Percentiles rank a stretch among this genome's conserved stretches.
phyloP scores from a whole-genome alignment of 2,797 vertebrate species.

The Micromesistius poutassou region DNA sequence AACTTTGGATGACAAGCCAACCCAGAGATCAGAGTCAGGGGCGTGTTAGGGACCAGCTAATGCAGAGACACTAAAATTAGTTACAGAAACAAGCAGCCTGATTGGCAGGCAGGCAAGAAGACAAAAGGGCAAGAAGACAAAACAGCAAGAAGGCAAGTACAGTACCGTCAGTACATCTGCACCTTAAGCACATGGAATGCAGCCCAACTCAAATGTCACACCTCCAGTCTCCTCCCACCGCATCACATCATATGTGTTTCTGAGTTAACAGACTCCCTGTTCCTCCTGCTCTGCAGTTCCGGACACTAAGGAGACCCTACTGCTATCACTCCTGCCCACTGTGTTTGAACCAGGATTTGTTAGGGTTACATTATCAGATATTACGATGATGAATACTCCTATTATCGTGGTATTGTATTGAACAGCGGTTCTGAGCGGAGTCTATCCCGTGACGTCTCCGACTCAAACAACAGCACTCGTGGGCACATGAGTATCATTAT shows the following conservation, averaged over 20 bases:
- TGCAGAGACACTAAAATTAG: background rate
- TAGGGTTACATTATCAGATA: background rate
- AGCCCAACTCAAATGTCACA: conserved; percentile 2
- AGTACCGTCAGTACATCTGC: background rate
- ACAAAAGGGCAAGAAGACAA: background rate
- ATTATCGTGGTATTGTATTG: background rate
- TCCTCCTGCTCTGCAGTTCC: too few relatives aligned
- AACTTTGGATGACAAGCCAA: background rate
- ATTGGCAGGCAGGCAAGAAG: background rate
- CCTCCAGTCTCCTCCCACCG: background rate
- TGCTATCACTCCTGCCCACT: background rate
- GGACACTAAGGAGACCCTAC: background rate
- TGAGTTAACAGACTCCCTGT: background rate
- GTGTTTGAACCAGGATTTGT: background rate
- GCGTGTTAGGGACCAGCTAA: background rate
- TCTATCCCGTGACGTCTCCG: background rate
- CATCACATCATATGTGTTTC: background rate
- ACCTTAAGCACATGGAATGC: background rate
- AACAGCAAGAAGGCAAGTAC: background rate
- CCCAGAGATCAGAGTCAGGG: background rate
- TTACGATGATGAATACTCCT: background rate
- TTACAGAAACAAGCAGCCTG: background rate
- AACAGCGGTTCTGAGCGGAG: background rate
- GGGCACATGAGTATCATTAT: background rate
- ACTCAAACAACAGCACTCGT: background rate